These are phyloP conservation scores for Spicauda simplicius DNA, from an alignment of 2,888 invertebrate genomes.

Conservation along the genomic window DNA sequence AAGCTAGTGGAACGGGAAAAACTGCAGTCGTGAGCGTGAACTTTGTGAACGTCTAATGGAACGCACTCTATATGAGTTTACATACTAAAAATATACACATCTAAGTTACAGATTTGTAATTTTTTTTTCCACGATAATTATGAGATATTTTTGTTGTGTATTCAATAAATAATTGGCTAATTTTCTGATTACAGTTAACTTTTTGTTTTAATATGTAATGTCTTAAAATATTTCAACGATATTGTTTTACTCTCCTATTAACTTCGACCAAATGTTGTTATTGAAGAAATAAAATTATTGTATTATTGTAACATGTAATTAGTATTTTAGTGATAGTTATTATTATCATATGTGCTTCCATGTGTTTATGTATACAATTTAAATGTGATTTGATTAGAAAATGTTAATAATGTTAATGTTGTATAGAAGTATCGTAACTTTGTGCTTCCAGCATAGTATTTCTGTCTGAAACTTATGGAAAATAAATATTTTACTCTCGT, in stretches of 20 bases:
- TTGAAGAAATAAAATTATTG: background rate
- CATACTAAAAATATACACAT: too few species aligned
- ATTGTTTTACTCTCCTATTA: background rate
- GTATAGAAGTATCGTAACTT: constrained; percentile 25
- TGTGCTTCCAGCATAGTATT: constrained; percentile 54
- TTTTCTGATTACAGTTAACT: too few species aligned
- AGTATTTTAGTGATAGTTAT: constrained; percentile 2
- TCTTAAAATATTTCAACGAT: background rate
- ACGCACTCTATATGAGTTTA: too few species aligned
- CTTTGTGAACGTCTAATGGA: too few species aligned
- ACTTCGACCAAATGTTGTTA: background rate
- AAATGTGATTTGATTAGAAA: background rate
- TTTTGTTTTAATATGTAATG: too few species aligned
- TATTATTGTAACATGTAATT: background rate
- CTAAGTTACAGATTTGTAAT: too few species aligned
- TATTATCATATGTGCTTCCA: constrained; percentile 24
- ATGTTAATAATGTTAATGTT: background rate
- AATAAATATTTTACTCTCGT: constrained; percentile 46
- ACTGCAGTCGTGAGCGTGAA: too few species aligned
- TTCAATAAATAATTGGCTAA: too few species aligned
- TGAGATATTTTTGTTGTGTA: too few species aligned
- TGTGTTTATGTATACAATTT: constrained; percentile 1
- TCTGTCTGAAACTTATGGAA: constrained; percentile 15
- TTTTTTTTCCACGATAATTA: too few species aligned
- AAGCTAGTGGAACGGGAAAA: too few species aligned